Evolutionary conservation across 92 coral and sea anemone species (phyloP), one percentile per base, ranked within the genome.

Genomic region (Diadumene lineata): DNA sequence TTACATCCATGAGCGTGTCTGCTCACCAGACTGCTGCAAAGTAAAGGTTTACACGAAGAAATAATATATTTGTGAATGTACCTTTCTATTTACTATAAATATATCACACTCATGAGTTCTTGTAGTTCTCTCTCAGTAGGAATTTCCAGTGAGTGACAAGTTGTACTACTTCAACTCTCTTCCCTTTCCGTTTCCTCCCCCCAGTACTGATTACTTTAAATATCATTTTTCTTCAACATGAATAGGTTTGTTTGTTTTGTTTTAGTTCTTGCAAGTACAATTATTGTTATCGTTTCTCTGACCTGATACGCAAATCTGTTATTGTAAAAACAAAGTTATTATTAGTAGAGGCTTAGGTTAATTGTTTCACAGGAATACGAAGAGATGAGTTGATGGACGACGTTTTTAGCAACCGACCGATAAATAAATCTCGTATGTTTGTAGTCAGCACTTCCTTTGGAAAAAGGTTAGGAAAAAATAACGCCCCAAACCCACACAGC

Each of bases 141-240:
- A n/a, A n/a, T n/a, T n/a, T n/a, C n/a, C n/a, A n/a, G 15, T 7
- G 64, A 58, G 27, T 16, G 25, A 22, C 60, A 16, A 16, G 60
- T 23, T 38, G 48, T 18, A 58, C 64, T 1, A 21, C 22, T 22
- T 18, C 29, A 7, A 58, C 27, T 11, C 62, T 50, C 75, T 56
- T 72, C 77, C 77, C 34, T 62, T 72, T 72, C 75, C 75, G 77
- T 72, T 72, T 72, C 66, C 66, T 32, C 56, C 29, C 56, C 56
- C 56, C 66, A 38, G 43, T 28, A 1, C 26, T 25, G 10, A 15
- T 3, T 21, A 2, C 34, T 28, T 15, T 62, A 53, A 11, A 29
- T 53, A 30, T 70, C 64, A n/a, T 29, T 26, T 33, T 70, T 70
- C 56, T 53, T 53, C 58, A 38, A 4, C 48, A 58, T 62, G 43